phyloP scores from a whole-genome alignment of 2,888 invertebrate species.

The Caenorhabditis sulstoni region DNA sequence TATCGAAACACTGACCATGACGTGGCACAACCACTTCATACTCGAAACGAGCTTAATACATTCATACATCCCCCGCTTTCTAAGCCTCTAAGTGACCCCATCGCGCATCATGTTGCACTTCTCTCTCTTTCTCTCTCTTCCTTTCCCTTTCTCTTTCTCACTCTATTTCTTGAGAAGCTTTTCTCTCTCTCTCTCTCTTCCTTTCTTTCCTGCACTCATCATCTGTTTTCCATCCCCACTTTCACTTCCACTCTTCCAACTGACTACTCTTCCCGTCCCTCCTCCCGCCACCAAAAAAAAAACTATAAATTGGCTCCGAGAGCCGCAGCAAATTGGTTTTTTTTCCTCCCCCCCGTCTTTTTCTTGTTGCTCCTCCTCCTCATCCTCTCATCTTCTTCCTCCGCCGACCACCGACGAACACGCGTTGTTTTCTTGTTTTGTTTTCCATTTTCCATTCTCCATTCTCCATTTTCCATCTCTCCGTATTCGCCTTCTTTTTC shows the following conservation, averaged over 20 bases:
- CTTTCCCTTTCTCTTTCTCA: slow-evolving; percentile 8
- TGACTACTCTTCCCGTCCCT: background rate
- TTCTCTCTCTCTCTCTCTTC: background rate
- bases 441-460: too few species aligned
- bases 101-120: slow-evolving; percentile 47
- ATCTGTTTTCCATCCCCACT: slow-evolving; percentile 28
- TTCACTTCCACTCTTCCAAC: background rate
- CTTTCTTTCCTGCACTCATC: slow-evolving; percentile 15
- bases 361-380: background rate
- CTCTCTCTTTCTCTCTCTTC: slow-evolving; percentile 16
- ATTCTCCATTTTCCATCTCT: background rate
- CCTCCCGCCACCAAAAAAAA: too few species aligned
- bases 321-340: too few species aligned
- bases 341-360: too few species aligned
- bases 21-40: too few species aligned
- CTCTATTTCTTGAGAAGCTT: too few species aligned
- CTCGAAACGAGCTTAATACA: too few species aligned
- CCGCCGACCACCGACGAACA: background rate
- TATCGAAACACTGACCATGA: too few species aligned
- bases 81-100: background rate
- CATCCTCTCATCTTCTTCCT: slow-evolving; percentile 1
- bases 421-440: too few species aligned
- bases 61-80: too few species aligned
- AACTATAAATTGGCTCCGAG: slow-evolving; percentile 7
- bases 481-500: slow-evolving; percentile 5